Base-by-base conservation (phyloP, 2,797 vertebrate genomes). In the Staurois parvus region DNA sequence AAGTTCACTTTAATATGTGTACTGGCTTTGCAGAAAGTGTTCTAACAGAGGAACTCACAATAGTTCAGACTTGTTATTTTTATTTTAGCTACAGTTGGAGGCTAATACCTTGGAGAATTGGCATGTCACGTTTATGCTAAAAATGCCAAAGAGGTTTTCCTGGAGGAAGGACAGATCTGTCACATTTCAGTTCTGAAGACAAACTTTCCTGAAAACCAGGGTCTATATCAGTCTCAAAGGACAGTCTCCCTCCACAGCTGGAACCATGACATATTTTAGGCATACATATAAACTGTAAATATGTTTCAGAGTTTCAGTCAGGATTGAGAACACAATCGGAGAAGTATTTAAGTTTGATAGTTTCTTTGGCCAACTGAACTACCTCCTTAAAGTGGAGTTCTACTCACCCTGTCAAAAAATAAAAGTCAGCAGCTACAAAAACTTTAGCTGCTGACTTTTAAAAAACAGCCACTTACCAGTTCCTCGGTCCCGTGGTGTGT, bases 141-240 rank as follows among this genome's bases (percentile, higher is more conserved):
- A 66, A 45, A 10, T 28, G 17, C 5, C 59, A 29, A 66, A 12
- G 1, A 29, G 11, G 64, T 28, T 26, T 66, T 45, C 62, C 62
- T 42, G 7, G 2, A 62, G 79, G 68, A 72, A 24, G 26, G 48
- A 40, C 29, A 81, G 69, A 82, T 4, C 37, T 56, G 26, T 73
- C 80, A 82, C 70, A 29, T 74, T 42, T 66, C 26, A 42, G 32
- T 45, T 73, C 80, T 4, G n/a, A 59, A 72, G 69, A 62, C 59
- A 78, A 78, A 74, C 37, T 74, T 69, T 81, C 59, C 52, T 74
- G 17, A 81, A 56, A 70, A 13, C 45, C 32, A 24, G 48, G 34
- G 2, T 13, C 37, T 8, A 30, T 72, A 28, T 56, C 42, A 28
- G 29, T 80, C 78, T 21, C 67, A 45, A n/a, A 72, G 67, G 68